Evolutionary conservation across 1,140 invertebrate genomes (phyloP).

Genomic region (Hyposmocoma kahamanoa): DNA sequence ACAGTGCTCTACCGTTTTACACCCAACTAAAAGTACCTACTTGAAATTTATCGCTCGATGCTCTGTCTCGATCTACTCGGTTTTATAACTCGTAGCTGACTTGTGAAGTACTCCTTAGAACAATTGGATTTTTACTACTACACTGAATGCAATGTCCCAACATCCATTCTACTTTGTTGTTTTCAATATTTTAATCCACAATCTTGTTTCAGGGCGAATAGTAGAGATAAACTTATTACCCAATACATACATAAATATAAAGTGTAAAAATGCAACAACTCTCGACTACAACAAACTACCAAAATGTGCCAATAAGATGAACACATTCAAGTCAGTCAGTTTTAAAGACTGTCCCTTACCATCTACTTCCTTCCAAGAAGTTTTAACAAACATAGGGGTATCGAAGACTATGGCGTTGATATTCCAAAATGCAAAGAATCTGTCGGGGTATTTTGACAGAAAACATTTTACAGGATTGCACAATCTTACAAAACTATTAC

Average conservation of each 20-base stretch:
- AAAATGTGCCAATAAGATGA: conserved; percentile 47
- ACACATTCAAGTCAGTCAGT: conserved; percentile 59
- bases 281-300: conserved; percentile 57
- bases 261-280: conserved; percentile 53
- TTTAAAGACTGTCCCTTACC: conserved; percentile 68
- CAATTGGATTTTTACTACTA: no score
- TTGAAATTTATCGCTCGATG: no score
- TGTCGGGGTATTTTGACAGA: conserved; percentile 64
- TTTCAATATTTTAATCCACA: conserved; percentile 2
- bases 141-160: no score
- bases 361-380: conserved; percentile 54
- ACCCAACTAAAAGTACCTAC: neutral
- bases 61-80: no score
- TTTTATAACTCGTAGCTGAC: no score
- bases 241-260: conserved; percentile 54
- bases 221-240: conserved; percentile 59
- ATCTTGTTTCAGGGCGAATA: conserved; percentile 45
- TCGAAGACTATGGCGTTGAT: conserved; percentile 55
- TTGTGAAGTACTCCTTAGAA: no score
- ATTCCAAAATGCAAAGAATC: conserved; percentile 66
- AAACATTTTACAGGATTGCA: conserved; percentile 73
- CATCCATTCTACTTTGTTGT: no score
- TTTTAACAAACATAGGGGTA: conserved; percentile 56
- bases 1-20: neutral
- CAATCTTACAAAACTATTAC: conserved; percentile 57